Base-by-base conservation (phyloP, 1,140 invertebrate species). In the Diachasma alloeum region DNA sequence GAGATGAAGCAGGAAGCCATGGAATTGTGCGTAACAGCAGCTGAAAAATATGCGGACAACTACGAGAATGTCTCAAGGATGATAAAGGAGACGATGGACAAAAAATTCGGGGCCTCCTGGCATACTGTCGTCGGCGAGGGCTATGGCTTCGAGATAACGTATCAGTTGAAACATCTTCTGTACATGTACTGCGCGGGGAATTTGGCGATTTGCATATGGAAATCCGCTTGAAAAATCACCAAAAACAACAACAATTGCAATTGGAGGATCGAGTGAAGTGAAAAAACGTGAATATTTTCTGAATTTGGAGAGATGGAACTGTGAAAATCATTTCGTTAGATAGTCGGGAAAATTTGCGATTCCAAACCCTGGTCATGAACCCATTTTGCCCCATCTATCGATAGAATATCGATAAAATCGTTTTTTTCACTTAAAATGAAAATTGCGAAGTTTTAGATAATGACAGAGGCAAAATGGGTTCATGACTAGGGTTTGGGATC, bases 51-150 rank as follows among this genome's bases (percentile, higher is more conserved):
- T 88, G 92, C 95, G 0, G 91, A 93, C 13, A 97, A 98, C 89
- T 90, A 90, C 79, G 92, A 93, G 81, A 88, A 91, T 42, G 92
- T 95, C 9, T 96, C 97, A 11, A 93, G 93, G 83, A 94, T 96
- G 92, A 97, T 99, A 26, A 98, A 99, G 89, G 97, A 99, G 83
- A 94, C 94, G 10, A 95, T 99, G 95, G 97, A 99, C 88, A 97
- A 97, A 87, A 98, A 97, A 85, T 98, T 97, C 89, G 97, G 97
- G 19, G 95, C 96, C 4, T 94, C 96, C 37, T 98, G 97, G 95
- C 97, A 98, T 89, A 96, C 95, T 0, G 95, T 98, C 0, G 96
- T 98, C 13, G 97, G 97, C 15, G 97, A 99, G 91, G 96, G 96
- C 59, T 98, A 95, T 87, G 97, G 97, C 5, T 97, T 98, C 87